Percentiles rank a stretch among this genome's conserved stretches.
Evolutionary conservation across 2,888 invertebrate genomes (phyloP).

Genomic region (Beris morrisii): DNA sequence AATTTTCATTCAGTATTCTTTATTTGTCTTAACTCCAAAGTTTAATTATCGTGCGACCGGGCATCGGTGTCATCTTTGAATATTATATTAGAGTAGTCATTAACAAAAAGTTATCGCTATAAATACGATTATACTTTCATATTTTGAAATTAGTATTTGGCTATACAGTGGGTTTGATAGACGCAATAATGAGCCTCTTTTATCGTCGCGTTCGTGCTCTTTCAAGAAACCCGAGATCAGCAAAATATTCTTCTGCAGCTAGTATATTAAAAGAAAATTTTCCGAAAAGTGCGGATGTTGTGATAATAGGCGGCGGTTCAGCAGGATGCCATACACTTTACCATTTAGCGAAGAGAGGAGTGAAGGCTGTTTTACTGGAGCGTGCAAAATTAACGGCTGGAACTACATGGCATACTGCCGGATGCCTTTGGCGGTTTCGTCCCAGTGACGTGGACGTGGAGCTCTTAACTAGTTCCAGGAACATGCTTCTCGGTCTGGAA

Average conservation of each 20-base stretch:
- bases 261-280: not conserved
- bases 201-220: no score
- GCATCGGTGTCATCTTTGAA: no score
- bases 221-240: no score
- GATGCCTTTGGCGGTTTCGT: conserved; percentile 80
- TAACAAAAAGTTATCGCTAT: no score
- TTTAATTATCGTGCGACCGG: no score
- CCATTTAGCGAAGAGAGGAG: conserved; percentile 74
- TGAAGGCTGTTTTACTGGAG: conserved; percentile 78
- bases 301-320: conserved; percentile 84
- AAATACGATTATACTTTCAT: no score
- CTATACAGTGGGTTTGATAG: no score
- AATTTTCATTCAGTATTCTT: no score
- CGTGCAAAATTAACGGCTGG: conserved; percentile 72
- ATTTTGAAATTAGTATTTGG: no score
- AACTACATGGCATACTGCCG: conserved; percentile 61
- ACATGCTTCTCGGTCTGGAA: conserved; percentile 70
- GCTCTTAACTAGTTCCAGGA: conserved; percentile 70
- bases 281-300: conserved; percentile 67
- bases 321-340: conserved; percentile 86
- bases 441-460: conserved; percentile 86
- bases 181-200: no score
- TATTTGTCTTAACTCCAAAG: no score
- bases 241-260: not conserved
- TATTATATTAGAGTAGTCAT: no score